Conservation (phyloP, 1,140 invertebrate genomes). For the Aricia agestis region DNA sequence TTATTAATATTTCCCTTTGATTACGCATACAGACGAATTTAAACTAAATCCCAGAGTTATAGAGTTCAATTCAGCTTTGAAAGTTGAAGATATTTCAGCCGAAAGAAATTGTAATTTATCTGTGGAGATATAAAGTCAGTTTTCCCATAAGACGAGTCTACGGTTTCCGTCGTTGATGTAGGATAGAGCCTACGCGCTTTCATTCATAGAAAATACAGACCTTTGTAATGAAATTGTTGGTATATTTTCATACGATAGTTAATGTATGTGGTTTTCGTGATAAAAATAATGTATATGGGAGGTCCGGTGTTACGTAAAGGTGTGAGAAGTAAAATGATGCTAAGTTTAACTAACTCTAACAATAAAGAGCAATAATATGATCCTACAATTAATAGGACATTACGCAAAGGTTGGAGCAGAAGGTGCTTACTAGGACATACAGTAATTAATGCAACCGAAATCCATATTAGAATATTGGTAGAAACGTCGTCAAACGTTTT, state of each 20-base stretch:
- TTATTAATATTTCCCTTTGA: slow-evolving; percentile 57
- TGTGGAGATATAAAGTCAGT: slow-evolving; percentile 29
- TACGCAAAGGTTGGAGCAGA: too few relatives aligned
- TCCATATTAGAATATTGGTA: too few relatives aligned
- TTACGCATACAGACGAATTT: slow-evolving; percentile 27
- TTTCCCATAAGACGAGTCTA: slow-evolving; percentile 28
- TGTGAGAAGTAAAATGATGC: background rate
- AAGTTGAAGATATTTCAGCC: background rate
- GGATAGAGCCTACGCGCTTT: slow-evolving; percentile 67
- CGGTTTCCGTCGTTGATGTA: slow-evolving; percentile 40
- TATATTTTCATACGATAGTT: slow-evolving; percentile 61
- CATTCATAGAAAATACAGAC: slow-evolving; percentile 67
- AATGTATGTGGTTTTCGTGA: slow-evolving; percentile 47
- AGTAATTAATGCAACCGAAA: too few relatives aligned
- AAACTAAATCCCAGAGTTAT: slow-evolving; percentile 28
- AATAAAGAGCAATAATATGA: too few relatives aligned
- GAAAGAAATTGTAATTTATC: slow-evolving; percentile 40
- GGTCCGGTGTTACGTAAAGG: slow-evolving; percentile 36
- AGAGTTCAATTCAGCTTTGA: slow-evolving; percentile 28
- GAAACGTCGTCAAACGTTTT: too few relatives aligned
- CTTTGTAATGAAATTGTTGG: slow-evolving; percentile 73
- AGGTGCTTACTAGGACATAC: too few relatives aligned
- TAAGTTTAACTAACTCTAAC: too few relatives aligned
- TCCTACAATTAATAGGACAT: too few relatives aligned
- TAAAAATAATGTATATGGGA: slow-evolving; percentile 47